Evolutionary conservation across 1,140 invertebrate genomes (phyloP).

Genomic region (Lasioglossum baleicum): DNA sequence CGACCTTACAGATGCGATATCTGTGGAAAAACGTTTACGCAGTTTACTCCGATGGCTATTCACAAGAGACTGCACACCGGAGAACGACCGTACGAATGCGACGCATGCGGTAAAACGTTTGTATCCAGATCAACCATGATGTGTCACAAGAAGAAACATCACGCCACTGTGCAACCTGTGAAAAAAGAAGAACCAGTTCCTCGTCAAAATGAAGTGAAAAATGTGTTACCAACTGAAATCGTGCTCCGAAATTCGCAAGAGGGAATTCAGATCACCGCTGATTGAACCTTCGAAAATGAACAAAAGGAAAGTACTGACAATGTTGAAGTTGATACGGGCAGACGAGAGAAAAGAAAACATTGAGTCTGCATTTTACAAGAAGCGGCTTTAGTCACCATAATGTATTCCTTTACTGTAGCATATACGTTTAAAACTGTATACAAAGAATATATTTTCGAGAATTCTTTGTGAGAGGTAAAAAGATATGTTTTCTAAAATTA

Average conservation of each 20-base stretch:
- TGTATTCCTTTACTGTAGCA: conserved; percentile 53
- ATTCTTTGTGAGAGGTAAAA: conserved; percentile 28
- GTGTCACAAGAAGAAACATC: conserved; percentile 82
- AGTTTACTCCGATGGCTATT: conserved; percentile 84
- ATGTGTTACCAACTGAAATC: conserved; percentile 47
- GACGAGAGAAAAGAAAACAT: conserved; percentile 25
- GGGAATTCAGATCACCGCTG: conserved; percentile 53
- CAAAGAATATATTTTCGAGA: conserved; percentile 63
- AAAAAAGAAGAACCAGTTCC: conserved; percentile 71
- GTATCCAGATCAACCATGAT: conserved; percentile 83
- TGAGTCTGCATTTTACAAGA: conserved; percentile 49
- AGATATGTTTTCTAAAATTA: conserved; percentile 23
- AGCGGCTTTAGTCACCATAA: conserved; percentile 50
- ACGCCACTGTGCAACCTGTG: conserved; percentile 19
- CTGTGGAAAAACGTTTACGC: conserved; percentile 84
- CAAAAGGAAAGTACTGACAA: neutral
- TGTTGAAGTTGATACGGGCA: conserved; percentile 1
- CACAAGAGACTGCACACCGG: conserved; percentile 87
- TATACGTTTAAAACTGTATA: conserved; percentile 53
- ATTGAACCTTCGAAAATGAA: conserved; percentile 41
- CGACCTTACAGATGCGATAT: conserved; percentile 84
- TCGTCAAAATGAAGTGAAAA: conserved; percentile 45
- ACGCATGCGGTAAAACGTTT: conserved; percentile 84
- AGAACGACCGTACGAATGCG: conserved; percentile 89
- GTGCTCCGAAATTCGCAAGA: conserved; percentile 53